Evolutionary conservation across 2,113 vertebrate species (phyloP).

Genomic region (Thalassoma bifasciatum): DNA sequence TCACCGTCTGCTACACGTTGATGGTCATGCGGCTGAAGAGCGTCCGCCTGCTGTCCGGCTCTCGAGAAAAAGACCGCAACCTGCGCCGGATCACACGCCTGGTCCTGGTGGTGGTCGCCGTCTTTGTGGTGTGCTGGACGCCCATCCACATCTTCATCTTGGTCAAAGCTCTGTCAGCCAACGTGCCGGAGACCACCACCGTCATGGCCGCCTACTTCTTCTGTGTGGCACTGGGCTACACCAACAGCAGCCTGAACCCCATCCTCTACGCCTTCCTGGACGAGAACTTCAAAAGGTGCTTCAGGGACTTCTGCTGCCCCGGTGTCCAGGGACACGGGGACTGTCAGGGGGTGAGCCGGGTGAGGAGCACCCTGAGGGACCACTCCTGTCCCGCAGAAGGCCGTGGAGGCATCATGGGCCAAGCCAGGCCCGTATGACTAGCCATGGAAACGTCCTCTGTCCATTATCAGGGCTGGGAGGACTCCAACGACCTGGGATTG

Average conservation of each 20-base stretch:
- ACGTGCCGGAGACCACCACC: constrained; percentile 89
- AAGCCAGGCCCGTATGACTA: constrained; percentile 96
- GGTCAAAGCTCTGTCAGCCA: constrained; percentile 87
- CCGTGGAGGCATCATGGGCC: constrained; percentile 68
- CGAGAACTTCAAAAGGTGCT: constrained; percentile 98
- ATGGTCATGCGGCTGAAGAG: constrained; percentile 95
- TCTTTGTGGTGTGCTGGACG: constrained; percentile 94
- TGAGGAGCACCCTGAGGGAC: constrained; percentile 89
- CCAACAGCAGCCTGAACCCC: constrained; percentile 98
- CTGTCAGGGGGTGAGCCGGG: constrained; percentile 84
- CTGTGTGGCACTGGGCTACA: constrained; percentile 96
- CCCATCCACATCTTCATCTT: constrained; percentile 97
- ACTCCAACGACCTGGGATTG: constrained; percentile 88
- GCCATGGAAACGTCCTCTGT: constrained; percentile 90
- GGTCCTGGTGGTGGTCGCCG: constrained; percentile 95
- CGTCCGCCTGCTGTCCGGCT: constrained; percentile 93
- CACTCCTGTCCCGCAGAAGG: constrained; percentile 84
- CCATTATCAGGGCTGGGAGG: constrained; percentile 84
- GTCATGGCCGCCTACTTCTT: constrained; percentile 96
- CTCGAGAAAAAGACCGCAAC: constrained; percentile 94
- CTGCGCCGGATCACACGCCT: constrained; percentile 94
- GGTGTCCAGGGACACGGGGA: constrained; percentile 80
- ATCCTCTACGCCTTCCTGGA: constrained; percentile 88
- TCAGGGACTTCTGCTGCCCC: constrained; percentile 95
- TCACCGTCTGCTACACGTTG: constrained; percentile 93